Base-by-base conservation (phyloP, 2,797 vertebrate species). In the Tauraco hartlaubi region DNA sequence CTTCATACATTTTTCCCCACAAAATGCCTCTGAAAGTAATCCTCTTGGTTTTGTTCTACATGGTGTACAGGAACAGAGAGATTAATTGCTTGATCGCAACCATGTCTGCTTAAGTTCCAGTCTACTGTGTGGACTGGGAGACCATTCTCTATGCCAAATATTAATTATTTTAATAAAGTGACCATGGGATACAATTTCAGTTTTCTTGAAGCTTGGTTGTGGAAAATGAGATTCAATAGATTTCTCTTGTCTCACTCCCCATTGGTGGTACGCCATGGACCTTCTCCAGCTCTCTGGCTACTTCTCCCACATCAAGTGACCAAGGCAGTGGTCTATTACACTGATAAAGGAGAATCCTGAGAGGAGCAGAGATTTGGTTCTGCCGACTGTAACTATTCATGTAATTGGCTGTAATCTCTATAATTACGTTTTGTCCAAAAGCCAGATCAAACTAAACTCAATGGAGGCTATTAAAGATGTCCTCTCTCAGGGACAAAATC, bases 251-350 rank as follows among this genome's bases (percentile, higher is more conserved):
- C 37, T 73, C 35, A 15, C 69, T 84, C 28, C 28, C 22, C 11
- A 3, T 35, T 29, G 16, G 3, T 37, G 20, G 12, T n/a, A 23
- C 44, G 48, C 29, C 18, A 18, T 11, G 3, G 35, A 14, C 23
- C 14, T 66, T 73, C 52, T 66, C 26, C n/a, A 39, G 49, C 29
- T 84, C 33, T 68, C 52, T 54, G 58, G 26, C 21, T 86, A 43
- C 44, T 88, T 54, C n/a, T 88, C 23, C 23, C 48, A 63, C 48
- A 84, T 37, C 39, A 77, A 22, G 15, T 51, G 6, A 12, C 48
- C 0, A 0, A 67, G 55, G 15, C 21, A 41, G 19, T 48, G 59
- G 26, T 41, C 29, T 58, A 52, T 48, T 35, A n/a, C 0, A 2
- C 46, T 56, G 31, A 61, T 68, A 85, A 79, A 88, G 39, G 41